Evolutionary conservation across 2,888 invertebrate genomes (phyloP).

Genomic region (Geotrupes spiniger): DNA sequence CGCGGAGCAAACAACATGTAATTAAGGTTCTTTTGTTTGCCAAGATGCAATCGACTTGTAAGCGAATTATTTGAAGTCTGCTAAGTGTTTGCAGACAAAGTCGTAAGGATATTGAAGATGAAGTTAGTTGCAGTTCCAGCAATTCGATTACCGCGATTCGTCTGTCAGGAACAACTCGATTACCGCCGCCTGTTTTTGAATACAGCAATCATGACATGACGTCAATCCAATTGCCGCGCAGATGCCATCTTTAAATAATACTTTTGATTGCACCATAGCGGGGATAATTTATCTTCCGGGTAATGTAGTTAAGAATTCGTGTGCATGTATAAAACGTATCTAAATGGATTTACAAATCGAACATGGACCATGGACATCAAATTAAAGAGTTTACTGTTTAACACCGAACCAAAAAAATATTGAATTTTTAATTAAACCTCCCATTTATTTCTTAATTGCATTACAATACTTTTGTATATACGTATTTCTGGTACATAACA

Average conservation of each 20-base stretch:
- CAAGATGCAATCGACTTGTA: background rate
- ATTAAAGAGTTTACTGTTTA: too few species aligned
- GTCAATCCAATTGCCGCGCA: conserved; percentile 26
- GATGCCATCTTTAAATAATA: conserved; percentile 23
- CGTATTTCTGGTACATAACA: too few species aligned
- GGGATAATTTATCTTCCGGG: conserved; percentile 29
- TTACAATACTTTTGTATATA: too few species aligned
- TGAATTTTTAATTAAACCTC: too few species aligned
- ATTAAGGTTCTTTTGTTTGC: conserved; percentile 2
- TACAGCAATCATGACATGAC: conserved; percentile 25
- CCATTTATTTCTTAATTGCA: too few species aligned
- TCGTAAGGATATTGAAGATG: conserved; percentile 3
- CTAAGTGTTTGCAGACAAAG: conserved; percentile 3
- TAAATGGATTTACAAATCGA: too few species aligned
- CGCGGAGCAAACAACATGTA: conserved; percentile 2
- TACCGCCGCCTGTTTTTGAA: conserved; percentile 6
- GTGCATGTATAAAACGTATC: too few species aligned
- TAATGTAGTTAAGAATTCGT: too few species aligned
- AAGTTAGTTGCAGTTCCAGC: conserved; percentile 7
- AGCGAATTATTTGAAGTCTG: conserved; percentile 7
- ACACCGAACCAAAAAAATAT: too few species aligned
- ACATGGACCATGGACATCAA: too few species aligned
- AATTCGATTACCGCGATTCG: conserved; percentile 3
- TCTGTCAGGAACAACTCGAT: background rate
- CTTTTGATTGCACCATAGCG: conserved; percentile 25